These are phyloP conservation scores for Anagyrus pseudococci DNA, from an alignment of 2,888 invertebrate species.

Conservation along the genomic window DNA sequence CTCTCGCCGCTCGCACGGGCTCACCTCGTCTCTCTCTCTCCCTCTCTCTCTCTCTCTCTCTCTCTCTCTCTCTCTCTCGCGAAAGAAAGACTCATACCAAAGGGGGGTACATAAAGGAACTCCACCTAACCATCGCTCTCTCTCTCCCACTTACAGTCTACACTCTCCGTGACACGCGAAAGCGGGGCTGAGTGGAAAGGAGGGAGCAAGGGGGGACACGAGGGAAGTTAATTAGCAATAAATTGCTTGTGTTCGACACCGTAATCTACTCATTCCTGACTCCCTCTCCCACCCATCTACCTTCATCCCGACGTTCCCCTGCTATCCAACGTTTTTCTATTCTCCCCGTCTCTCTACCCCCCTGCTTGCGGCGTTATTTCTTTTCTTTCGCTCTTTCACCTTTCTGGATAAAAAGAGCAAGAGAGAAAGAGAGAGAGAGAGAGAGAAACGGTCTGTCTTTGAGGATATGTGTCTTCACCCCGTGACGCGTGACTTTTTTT, in stretches of 20 bases:
- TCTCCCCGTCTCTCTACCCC: constrained; percentile 30
- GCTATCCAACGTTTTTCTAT: constrained; percentile 16
- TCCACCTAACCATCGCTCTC: no score
- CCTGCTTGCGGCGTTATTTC: constrained; percentile 30
- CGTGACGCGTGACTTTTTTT: not conserved
- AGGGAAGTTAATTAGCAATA: constrained; percentile 42
- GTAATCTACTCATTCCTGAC: constrained; percentile 40
- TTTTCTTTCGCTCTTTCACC: constrained; percentile 16
- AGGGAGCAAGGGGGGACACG: constrained; percentile 22
- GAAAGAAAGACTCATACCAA: constrained; percentile 10
- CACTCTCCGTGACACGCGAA: constrained; percentile 32
- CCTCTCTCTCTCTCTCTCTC: not conserved
- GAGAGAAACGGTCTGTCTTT: constrained; percentile 19
- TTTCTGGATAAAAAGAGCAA: constrained; percentile 29
- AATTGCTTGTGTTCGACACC: constrained; percentile 42
- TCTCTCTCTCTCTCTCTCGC: not conserved
- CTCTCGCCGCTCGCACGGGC: constrained; percentile 22
- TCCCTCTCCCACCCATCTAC: constrained; percentile 12
- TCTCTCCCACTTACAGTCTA: constrained; percentile 18
- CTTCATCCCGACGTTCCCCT: constrained; percentile 19
- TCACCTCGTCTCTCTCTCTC: not conserved
- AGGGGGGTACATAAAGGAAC: constrained; percentile 32
- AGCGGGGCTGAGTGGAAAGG: constrained; percentile 35
- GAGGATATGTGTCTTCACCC: constrained; percentile 22
- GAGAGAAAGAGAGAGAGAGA: no score